Conservation (phyloP, 1,140 invertebrate genomes). For the Psix sp. region DNA sequence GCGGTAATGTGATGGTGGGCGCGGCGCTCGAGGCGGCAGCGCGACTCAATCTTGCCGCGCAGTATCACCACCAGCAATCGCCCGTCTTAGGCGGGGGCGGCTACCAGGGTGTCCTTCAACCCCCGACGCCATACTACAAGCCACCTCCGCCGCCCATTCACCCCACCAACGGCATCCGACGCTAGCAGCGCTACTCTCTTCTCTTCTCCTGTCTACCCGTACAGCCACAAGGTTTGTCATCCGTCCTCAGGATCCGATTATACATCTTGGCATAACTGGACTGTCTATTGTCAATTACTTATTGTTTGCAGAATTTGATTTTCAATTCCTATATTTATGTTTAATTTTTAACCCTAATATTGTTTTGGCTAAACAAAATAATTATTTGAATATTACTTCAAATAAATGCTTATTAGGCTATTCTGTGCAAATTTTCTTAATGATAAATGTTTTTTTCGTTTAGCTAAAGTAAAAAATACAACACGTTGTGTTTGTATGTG, state of each 20-base stretch:
- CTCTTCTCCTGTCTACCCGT: conserved; percentile 33
- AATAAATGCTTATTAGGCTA: too few relatives aligned
- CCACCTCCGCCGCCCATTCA: conserved; percentile 57
- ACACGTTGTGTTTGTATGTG: too few relatives aligned
- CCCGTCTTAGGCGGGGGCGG: conserved; percentile 52
- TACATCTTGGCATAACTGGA: conserved; percentile 21
- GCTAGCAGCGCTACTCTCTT: conserved; percentile 53
- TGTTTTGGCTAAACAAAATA: too few relatives aligned
- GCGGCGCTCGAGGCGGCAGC: conserved; percentile 40
- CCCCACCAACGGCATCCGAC: conserved; percentile 62
- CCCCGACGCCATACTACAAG: conserved; percentile 56
- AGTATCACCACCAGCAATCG: conserved; percentile 44
- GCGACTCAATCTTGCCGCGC: conserved; percentile 38
- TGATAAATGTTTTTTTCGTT: too few relatives aligned
- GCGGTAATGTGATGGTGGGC: conserved; percentile 36
- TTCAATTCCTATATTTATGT: neutral
- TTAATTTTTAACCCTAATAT: too few relatives aligned
- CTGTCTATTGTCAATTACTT: neutral
- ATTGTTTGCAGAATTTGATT: neutral
- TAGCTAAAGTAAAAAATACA: too few relatives aligned
- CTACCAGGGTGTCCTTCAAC: conserved; percentile 48
- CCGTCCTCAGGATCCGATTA: conserved; percentile 34
- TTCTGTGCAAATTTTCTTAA: too few relatives aligned
- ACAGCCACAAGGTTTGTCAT: conserved; percentile 59
- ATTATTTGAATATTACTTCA: too few relatives aligned